These are phyloP conservation scores for Numenius arquata DNA, from an alignment of 2,113 vertebrate species.

Conservation along the genomic window DNA sequence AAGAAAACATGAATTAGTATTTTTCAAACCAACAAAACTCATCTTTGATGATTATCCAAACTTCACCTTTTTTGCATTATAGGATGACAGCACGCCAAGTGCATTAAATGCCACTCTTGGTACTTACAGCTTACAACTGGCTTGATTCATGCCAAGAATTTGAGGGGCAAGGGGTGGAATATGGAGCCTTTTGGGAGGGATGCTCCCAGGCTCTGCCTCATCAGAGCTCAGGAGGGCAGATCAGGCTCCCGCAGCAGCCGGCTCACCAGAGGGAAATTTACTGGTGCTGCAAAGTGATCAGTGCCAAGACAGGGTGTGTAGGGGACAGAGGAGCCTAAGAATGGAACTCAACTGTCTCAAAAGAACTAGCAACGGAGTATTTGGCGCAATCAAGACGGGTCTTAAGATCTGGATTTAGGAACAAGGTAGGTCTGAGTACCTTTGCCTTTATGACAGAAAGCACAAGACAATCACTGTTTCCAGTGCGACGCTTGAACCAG, in stretches of 20 bases:
- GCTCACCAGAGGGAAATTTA: not conserved
- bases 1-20: not conserved
- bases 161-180: not conserved
- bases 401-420: not conserved
- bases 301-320: not conserved
- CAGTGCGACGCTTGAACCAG: not conserved
- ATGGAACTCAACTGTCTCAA: not conserved
- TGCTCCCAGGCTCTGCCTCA: not conserved
- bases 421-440: not conserved
- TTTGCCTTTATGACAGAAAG: not conserved
- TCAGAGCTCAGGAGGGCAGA: not conserved
- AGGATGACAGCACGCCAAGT: not conserved
- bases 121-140: not conserved
- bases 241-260: not conserved
- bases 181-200: not conserved
- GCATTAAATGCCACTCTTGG: not conserved
- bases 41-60: not conserved
- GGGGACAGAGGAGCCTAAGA: not conserved
- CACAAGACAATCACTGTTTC: not conserved
- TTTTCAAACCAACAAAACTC: not conserved
- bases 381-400: not conserved
- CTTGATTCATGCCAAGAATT: not conserved
- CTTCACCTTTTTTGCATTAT: not conserved
- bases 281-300: not conserved
- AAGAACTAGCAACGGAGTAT: not conserved